Conservation (phyloP, 2,113 vertebrate genomes). For the Ivindomyrus marchei region DNA sequence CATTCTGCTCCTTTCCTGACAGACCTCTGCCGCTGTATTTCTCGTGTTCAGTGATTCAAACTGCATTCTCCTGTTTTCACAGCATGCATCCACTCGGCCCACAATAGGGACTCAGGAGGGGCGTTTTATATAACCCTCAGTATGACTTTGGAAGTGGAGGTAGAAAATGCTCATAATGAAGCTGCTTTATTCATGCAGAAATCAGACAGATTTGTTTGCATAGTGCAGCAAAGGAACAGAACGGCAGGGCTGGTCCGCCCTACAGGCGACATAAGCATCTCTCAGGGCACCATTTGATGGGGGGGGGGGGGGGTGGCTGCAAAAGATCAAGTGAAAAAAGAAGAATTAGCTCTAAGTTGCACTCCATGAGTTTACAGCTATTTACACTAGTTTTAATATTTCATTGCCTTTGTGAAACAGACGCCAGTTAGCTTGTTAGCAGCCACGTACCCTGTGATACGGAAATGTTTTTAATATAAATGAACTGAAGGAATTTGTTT, state of each 20-base stretch:
- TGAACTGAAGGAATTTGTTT: not conserved
- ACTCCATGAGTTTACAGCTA: not conserved
- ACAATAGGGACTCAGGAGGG: not conserved
- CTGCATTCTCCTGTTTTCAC: not conserved
- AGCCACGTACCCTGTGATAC: not conserved
- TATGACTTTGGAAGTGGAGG: not conserved
- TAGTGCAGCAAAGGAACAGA: not conserved
- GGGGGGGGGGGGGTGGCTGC: not conserved
- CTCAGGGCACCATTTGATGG: not conserved
- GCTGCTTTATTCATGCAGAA: not conserved
- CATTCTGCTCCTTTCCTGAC: not conserved
- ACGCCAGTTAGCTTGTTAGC: not conserved
- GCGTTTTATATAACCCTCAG: not conserved
- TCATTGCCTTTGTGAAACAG: not conserved
- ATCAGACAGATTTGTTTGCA: not conserved
- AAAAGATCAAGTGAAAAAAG: not conserved
- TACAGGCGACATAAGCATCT: not conserved
- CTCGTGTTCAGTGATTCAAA: not conserved
- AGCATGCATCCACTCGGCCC: not conserved
- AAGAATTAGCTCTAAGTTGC: not conserved
- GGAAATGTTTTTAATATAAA: not conserved
- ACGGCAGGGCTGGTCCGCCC: not conserved
- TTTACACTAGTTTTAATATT: not conserved
- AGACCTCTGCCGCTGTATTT: not conserved
- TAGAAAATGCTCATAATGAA: not conserved